These are phyloP conservation scores for Phrynocephalus forsythii DNA, from an alignment of 2,797 vertebrate genomes.

Conservation along the genomic window DNA sequence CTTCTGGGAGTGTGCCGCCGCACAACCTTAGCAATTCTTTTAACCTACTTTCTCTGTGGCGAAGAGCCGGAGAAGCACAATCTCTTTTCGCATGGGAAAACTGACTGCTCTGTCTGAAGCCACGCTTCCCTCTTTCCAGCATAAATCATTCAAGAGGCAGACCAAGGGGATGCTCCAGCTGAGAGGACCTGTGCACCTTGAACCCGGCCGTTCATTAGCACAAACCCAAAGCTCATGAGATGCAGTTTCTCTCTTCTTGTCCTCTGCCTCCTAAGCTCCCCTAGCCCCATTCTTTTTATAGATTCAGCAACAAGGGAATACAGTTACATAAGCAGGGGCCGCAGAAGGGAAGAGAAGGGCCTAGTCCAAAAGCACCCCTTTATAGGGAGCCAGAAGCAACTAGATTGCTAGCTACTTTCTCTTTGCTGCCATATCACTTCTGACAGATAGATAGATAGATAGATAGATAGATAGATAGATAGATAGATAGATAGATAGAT, in stretches of 20 bases:
- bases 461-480: neutral
- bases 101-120: neutral
- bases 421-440: neutral
- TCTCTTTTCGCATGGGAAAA: slow-evolving; percentile 28
- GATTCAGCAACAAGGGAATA: slow-evolving; percentile 7
- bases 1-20: slow-evolving; percentile 4
- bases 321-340: neutral
- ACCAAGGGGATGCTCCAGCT: neutral
- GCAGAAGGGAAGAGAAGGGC: neutral
- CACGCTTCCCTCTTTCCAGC: neutral
- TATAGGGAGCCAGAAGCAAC: neutral
- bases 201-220: neutral
- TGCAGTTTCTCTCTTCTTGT: neutral
- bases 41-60: slow-evolving; percentile 39
- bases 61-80: neutral
- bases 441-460: no score
- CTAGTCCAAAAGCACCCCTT: neutral
- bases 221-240: neutral
- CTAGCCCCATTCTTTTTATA: slow-evolving; percentile 13
- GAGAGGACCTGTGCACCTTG: neutral
- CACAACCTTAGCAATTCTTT: slow-evolving; percentile 4
- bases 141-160: neutral
- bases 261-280: neutral
- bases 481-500: neutral
- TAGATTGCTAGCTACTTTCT: neutral